These are phyloP conservation scores for Serinus canaria DNA, from an alignment of 2,113 vertebrate species.

Conservation along the genomic window DNA sequence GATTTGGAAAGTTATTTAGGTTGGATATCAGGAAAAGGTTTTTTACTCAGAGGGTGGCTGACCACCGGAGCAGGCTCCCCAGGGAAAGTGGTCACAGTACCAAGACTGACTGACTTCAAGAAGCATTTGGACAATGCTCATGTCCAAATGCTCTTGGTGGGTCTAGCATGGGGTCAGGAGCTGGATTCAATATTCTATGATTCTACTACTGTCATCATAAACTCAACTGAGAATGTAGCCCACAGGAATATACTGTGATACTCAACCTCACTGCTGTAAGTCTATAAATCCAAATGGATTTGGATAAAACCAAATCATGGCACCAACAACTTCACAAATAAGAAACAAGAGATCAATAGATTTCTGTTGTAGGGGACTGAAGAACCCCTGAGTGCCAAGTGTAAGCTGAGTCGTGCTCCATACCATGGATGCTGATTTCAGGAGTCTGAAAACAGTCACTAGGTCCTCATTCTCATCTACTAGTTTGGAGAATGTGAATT, in stretches of 20 bases:
- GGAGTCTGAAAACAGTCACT: not conserved
- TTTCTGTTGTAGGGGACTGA: not conserved
- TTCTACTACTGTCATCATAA: not conserved
- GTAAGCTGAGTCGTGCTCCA: not conserved
- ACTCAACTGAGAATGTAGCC: not conserved
- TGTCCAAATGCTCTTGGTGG: not conserved
- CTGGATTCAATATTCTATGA: not conserved
- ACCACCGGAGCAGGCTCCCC: not conserved
- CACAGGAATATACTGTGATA: fast-evolving
- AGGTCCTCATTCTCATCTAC: not conserved
- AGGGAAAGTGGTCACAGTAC: not conserved
- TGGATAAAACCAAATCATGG: not conserved
- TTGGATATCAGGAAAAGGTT: not conserved
- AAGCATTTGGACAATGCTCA: not conserved
- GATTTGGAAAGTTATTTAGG: not conserved
- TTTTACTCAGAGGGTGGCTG: not conserved
- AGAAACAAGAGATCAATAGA: not conserved
- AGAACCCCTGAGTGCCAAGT: not conserved
- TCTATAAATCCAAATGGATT: not conserved
- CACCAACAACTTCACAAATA: not conserved
- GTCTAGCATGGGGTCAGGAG: not conserved
- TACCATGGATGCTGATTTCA: not conserved
- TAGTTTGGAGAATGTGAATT: fast-evolving
- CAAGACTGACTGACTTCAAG: not conserved
- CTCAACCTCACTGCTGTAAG: not conserved